Conservation (phyloP, 1,140 invertebrate species). For the Anthonomus grandis region DNA sequence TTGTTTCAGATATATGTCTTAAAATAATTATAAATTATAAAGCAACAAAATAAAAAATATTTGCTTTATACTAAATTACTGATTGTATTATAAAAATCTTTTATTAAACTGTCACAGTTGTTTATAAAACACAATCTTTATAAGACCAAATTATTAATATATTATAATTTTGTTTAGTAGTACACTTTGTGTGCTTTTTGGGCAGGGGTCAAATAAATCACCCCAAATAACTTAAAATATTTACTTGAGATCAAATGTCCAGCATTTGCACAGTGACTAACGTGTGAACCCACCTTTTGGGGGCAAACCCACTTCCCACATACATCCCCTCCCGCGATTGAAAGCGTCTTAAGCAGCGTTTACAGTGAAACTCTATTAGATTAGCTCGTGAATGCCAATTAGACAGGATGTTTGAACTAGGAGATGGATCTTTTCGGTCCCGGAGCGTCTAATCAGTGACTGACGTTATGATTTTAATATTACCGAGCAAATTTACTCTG, state of each 20-base stretch:
- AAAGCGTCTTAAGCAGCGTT: constrained; percentile 19
- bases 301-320: constrained; percentile 7
- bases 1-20: no score
- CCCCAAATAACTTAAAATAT: no score
- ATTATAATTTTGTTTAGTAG: no score
- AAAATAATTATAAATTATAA: no score
- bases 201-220: no score
- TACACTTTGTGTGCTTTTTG: no score
- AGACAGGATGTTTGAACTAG: constrained; percentile 22
- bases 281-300: constrained; percentile 33
- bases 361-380: constrained; percentile 30
- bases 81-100: no score
- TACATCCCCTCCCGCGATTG: constrained; percentile 13
- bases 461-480: constrained; percentile 21
- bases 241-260: constrained; percentile 39
- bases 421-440: background rate
- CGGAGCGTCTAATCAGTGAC: constrained; percentile 12
- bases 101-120: no score
- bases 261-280: constrained; percentile 39
- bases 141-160: no score
- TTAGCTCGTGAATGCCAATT: constrained; percentile 26
- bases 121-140: no score
- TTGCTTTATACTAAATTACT: no score
- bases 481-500: constrained; percentile 3
- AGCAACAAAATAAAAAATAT: no score